Evolutionary conservation across 2,113 vertebrate genomes (phyloP).

Genomic region (Chionomys nivalis): DNA sequence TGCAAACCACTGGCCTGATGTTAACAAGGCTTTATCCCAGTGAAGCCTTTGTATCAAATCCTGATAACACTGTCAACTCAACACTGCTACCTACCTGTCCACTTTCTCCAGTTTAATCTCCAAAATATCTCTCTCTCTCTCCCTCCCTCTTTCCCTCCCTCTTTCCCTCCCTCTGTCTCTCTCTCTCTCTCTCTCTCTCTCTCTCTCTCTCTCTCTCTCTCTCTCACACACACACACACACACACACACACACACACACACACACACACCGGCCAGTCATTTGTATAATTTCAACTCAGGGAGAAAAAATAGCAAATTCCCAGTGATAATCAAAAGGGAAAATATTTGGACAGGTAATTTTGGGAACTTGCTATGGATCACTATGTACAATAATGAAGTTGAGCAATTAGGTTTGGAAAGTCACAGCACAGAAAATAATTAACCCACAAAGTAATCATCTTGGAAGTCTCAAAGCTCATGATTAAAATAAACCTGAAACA

Average conservation of each 20-base stretch:
- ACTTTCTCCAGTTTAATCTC: slow-evolving; percentile 33
- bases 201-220: neutral
- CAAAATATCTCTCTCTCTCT: neutral
- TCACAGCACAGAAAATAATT: slow-evolving; percentile 65
- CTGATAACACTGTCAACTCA: neutral
- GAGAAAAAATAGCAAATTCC: slow-evolving; percentile 11
- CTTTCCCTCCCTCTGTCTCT: neutral
- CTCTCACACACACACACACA: neutral
- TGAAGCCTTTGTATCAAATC: neutral
- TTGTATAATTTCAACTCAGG: slow-evolving; percentile 47
- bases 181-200: neutral
- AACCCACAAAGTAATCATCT: slow-evolving; percentile 75
- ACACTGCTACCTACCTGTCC: neutral
- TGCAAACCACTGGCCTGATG: slow-evolving; percentile 1
- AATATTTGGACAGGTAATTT: slow-evolving; percentile 69
- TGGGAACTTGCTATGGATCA: slow-evolving; percentile 22
- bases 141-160: neutral
- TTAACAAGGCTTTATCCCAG: slow-evolving; percentile 16
- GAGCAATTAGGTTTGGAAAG: slow-evolving; percentile 65
- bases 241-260: slow-evolving; percentile 14
- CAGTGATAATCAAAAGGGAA: slow-evolving; percentile 62
- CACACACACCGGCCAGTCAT: neutral
- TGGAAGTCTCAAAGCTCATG: slow-evolving; percentile 76
- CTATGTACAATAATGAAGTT: slow-evolving; percentile 51
- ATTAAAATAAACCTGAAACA: slow-evolving; percentile 77